Percentiles rank a stretch among this genome's conserved stretches.
phyloP scores from a whole-genome alignment of 2,797 vertebrate species.

The Mionectes olivaceus region DNA sequence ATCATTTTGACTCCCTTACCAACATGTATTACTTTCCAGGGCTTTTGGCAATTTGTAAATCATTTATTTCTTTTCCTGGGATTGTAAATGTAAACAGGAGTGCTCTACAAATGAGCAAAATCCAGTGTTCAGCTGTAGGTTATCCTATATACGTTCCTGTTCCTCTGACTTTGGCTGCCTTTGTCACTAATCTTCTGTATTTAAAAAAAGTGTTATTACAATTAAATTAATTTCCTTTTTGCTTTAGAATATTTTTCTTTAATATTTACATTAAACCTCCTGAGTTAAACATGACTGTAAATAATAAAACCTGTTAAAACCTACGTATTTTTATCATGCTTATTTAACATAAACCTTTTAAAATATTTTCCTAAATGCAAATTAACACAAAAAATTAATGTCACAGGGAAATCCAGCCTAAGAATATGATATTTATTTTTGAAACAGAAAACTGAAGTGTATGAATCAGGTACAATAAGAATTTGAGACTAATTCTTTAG shows the following conservation, averaged over 20 bases:
- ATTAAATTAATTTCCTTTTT: background rate
- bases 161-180: background rate
- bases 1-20: background rate
- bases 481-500: background rate
- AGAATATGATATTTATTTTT: background rate
- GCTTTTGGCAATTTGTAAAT: background rate
- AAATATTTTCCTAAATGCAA: background rate
- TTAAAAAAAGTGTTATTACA: background rate
- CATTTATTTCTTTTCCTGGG: background rate
- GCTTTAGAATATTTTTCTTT: background rate
- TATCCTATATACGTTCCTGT: background rate
- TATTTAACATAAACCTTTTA: background rate
- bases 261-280: background rate
- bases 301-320: background rate
- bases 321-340: background rate
- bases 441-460: background rate
- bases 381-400: background rate
- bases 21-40: background rate
- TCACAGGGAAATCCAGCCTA: background rate
- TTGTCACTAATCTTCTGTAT: background rate
- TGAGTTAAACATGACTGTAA: background rate
- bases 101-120: conserved; percentile 2
- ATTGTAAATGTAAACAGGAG: conserved; percentile 1
- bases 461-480: background rate
- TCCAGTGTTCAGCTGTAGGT: background rate